These are phyloP conservation scores for Ornithoptera alexandrae DNA, from an alignment of 2,888 invertebrate genomes.

Conservation along the genomic window DNA sequence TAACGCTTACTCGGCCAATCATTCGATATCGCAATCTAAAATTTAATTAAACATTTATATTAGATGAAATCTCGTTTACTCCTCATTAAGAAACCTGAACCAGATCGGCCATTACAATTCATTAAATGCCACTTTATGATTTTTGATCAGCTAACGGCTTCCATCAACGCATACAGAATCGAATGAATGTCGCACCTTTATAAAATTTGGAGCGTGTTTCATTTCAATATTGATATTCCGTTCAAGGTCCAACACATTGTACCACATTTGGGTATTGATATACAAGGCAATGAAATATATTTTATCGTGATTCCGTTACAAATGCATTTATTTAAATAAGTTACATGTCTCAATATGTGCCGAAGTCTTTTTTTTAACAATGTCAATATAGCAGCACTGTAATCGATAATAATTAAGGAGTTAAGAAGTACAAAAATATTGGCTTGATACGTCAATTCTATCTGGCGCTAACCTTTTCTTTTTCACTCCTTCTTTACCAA, in stretches of 20 bases:
- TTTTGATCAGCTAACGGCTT: constrained; percentile 62
- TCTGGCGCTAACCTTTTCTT: too few relatives aligned
- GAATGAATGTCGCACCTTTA: constrained; percentile 54
- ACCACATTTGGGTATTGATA: constrained; percentile 34
- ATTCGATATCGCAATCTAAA: neutral
- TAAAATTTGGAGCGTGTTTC: constrained; percentile 55
- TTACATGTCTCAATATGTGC: neutral
- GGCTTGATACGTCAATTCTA: too few relatives aligned
- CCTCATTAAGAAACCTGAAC: constrained; percentile 38
- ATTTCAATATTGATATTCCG: constrained; percentile 63
- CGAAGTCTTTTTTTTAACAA: neutral
- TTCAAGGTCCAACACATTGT: constrained; percentile 57
- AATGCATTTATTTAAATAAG: constrained; percentile 23
- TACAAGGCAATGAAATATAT: constrained; percentile 30
- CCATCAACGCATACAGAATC: constrained; percentile 56
- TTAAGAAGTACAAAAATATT: neutral
- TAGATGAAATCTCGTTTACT: constrained; percentile 32
- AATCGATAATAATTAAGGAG: neutral
- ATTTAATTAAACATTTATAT: constrained; percentile 5
- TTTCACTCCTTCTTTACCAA: too few relatives aligned
- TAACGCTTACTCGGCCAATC: neutral
- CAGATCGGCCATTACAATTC: constrained; percentile 45
- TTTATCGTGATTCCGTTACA: constrained; percentile 26
- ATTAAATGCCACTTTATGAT: constrained; percentile 64
- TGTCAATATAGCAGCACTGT: neutral